phyloP scores from a whole-genome alignment of 2,888 invertebrate genomes.

The Lasioglossum lativentre region DNA sequence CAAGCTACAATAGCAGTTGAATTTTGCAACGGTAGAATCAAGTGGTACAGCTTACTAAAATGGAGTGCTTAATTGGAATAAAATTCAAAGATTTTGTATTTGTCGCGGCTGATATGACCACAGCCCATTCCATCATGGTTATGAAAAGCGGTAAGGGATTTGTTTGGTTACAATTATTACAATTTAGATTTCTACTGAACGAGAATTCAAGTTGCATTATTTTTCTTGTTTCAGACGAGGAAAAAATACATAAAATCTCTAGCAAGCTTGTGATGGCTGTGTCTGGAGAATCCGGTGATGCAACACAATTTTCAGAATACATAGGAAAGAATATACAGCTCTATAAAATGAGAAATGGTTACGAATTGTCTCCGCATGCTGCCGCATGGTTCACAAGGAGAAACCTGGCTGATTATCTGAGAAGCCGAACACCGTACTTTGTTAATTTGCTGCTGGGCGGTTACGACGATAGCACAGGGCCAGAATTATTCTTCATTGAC shows the following conservation, averaged over 20 bases:
- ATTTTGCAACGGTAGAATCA: not conserved
- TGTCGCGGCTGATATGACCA: constrained; percentile 96
- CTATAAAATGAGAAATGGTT: constrained; percentile 99
- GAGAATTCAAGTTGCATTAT: not conserved
- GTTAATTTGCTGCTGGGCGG: constrained; percentile 96
- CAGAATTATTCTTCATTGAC: constrained; percentile 97
- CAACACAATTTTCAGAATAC: constrained; percentile 98
- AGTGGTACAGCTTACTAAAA: constrained; percentile 74
- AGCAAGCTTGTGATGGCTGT: constrained; percentile 96
- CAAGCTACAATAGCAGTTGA: not conserved
- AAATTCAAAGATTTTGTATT: constrained; percentile 96
- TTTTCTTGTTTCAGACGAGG: constrained; percentile 90
- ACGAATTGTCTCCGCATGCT: constrained; percentile 96
- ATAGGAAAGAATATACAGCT: constrained; percentile 98
- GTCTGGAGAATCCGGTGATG: constrained; percentile 98
- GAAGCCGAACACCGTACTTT: constrained; percentile 92
- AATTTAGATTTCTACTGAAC: not conserved
- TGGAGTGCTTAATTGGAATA: constrained; percentile 97
- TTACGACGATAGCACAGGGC: constrained; percentile 93
- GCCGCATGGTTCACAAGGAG: constrained; percentile 97
- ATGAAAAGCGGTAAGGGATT: constrained; percentile 94
- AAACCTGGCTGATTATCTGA: constrained; percentile 96
- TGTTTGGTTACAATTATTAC: not conserved
- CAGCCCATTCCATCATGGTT: constrained; percentile 95
- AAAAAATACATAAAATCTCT: constrained; percentile 96